A percentile compares a stretch with the other conserved stretches of the same genome.
phyloP scores from a whole-genome alignment of 2,888 invertebrate species.

The Drosophila yooni region DNA sequence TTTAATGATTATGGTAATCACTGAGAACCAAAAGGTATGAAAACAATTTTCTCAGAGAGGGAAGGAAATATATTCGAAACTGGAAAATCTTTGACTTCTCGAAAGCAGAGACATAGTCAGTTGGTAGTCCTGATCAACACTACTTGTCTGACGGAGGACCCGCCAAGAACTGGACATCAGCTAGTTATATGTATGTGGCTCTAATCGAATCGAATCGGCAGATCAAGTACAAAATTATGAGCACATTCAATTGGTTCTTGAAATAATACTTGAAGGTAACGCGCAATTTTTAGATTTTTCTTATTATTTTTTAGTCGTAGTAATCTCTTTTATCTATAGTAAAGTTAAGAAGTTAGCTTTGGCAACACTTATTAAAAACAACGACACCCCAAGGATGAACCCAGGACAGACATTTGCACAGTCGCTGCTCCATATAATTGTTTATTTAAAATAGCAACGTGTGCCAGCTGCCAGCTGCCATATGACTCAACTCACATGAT shows the following conservation, averaged over 20 bases:
- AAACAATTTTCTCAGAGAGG: not conserved
- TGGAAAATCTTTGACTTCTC: not conserved
- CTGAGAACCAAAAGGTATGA: not conserved
- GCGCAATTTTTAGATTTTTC: not conserved
- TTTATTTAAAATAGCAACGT: constrained; percentile 19
- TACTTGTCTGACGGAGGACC: not conserved
- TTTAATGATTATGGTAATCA: not conserved
- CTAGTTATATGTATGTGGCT: not conserved
- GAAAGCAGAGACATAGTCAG: too few species aligned
- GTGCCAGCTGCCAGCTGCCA: not conserved
- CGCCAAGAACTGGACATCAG: not conserved
- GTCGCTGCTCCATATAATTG: constrained; percentile 13
- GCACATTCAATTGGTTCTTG: not conserved
- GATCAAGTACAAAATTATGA: not conserved
- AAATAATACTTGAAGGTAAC: not conserved
- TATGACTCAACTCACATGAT: constrained; percentile 24
- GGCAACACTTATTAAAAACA: constrained; percentile 8
- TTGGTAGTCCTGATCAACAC: not conserved
- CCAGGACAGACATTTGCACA: not conserved
- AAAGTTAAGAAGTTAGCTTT: constrained; percentile 6
- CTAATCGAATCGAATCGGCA: too few species aligned
- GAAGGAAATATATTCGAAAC: not conserved
- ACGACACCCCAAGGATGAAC: not conserved
- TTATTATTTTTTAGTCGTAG: not conserved
- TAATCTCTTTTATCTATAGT: not conserved